Evolutionary conservation across 2,797 vertebrate genomes (phyloP).

Genomic region (Enteromius thamalakanensis): DNA sequence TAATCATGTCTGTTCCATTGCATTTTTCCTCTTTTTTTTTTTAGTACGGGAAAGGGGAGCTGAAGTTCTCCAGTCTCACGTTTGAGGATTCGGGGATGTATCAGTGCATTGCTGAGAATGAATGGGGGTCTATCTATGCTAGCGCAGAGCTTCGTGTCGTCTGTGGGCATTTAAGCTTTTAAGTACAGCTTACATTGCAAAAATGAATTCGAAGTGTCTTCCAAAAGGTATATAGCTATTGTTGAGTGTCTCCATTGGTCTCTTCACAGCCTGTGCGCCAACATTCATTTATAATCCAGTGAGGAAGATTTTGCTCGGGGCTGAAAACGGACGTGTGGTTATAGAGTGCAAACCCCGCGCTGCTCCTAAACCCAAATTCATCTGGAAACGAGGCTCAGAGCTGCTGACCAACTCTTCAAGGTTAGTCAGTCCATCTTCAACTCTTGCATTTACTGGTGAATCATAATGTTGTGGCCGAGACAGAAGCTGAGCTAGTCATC

Average conservation of each 20-base stretch:
- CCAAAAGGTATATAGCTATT: background rate
- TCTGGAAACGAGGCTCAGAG: slow-evolving; percentile 94
- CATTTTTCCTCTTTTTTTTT: background rate
- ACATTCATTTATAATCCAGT: slow-evolving; percentile 94
- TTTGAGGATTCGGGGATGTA: slow-evolving; percentile 96
- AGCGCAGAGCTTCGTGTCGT: slow-evolving; percentile 95
- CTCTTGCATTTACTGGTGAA: background rate
- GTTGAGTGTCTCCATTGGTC: slow-evolving; percentile 35
- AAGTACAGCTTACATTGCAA: background rate
- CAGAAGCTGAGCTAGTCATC: background rate
- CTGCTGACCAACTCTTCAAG: slow-evolving; percentile 89
- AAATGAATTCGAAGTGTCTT: background rate
- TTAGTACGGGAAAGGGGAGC: slow-evolving; percentile 91
- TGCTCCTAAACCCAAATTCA: slow-evolving; percentile 89
- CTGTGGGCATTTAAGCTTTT: slow-evolving; percentile 74
- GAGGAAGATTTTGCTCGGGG: slow-evolving; percentile 91
- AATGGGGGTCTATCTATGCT: slow-evolving; percentile 90
- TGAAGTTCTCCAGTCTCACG: slow-evolving; percentile 88
- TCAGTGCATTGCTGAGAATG: slow-evolving; percentile 95
- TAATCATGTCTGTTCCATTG: background rate
- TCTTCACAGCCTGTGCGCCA: slow-evolving; percentile 85
- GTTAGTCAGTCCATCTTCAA: slow-evolving; percentile 66
- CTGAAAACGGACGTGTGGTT: slow-evolving; percentile 88
- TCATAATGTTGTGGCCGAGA: background rate
- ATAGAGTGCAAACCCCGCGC: slow-evolving; percentile 96